Base-by-base conservation (phyloP, 92 coral and sea anemone species). In the Zoanthus sociatus region DNA sequence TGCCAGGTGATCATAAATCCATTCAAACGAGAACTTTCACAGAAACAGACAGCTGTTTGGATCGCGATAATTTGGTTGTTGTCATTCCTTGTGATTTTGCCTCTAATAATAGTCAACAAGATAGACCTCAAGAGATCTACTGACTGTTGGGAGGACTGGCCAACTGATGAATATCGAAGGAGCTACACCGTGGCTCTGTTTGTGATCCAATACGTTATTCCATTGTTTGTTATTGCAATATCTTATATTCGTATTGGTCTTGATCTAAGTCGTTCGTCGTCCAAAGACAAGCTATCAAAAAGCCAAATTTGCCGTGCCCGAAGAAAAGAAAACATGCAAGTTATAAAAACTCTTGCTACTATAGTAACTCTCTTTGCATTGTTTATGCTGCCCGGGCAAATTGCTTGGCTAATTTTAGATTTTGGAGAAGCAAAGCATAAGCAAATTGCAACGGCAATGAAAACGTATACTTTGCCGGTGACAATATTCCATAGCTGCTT, bases 381-480 rank as follows among this genome's bases (percentile, higher is more conserved):
- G 18, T 92, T 97, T n/a, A 88, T 95, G 84, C 87, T 97, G 17
- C 99, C 99, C 12, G 93, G 97, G 51, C 93, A 95, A 67, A 96
- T 97, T n/a, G 84, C 91, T 6, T 97, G 99, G 99, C 82, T 97
- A 84, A 87, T 94, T 74, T 37, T 79, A 15, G 99, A 95, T 72
- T 97, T 97, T 76, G 96, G 98, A 3, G 70, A 78, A 71, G 88
- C 71, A 6, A 26, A 90, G 4, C 89, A 92, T 20, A 84, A 81
- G 70, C 69, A 68, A 16, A 83, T 90, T 9, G 91, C 94, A 42
- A 46, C 9, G 3, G 79, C 88, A 18, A 87, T 94, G 78, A 73
- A 83, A 30, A 20, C 0, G 0, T 81, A 81, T 73, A 64, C 73
- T 10, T 7, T 81, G 1, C 85, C 85, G 2, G 75, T 81, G 0